These are phyloP conservation scores for Burhinus bistriatus DNA, from an alignment of 2,113 vertebrate species.

Conservation along the genomic window DNA sequence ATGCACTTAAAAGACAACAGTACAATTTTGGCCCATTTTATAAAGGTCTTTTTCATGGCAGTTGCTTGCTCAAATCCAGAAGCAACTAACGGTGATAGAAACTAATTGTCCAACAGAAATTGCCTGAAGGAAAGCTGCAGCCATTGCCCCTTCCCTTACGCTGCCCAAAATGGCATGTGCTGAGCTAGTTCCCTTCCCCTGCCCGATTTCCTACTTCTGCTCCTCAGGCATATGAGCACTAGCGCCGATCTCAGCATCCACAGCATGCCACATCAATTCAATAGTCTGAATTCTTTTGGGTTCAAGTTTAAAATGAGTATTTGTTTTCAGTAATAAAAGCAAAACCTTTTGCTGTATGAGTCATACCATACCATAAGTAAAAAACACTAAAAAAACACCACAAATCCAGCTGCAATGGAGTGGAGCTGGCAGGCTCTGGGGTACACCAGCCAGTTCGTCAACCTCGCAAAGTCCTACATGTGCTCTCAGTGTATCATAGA, in stretches of 20 bases:
- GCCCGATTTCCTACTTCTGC: background rate
- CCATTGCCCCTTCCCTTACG: no score
- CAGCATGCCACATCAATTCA: background rate
- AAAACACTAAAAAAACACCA: background rate
- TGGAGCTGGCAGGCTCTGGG: background rate
- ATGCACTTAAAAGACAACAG: background rate
- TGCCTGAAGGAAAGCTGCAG: background rate
- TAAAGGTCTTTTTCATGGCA: background rate
- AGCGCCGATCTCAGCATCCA: background rate
- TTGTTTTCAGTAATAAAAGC: slow-evolving; percentile 7
- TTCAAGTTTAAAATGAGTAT: background rate
- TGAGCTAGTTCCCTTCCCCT: background rate
- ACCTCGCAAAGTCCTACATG: rapidly evolving
- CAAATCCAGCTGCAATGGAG: background rate
- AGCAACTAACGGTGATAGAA: background rate
- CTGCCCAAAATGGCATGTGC: rapidly evolving
- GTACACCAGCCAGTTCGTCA: background rate
- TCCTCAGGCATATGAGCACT: background rate
- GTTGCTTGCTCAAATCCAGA: background rate
- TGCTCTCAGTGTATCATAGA: rapidly evolving
- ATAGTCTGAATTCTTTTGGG: background rate
- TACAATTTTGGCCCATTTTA: background rate
- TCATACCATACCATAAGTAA: background rate
- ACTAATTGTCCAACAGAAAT: background rate
- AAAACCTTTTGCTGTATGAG: background rate